Evolutionary conservation across 2,888 invertebrate genomes (phyloP), one percentile per base, ranked within the genome.

Genomic region (Cephus nigrinus): DNA sequence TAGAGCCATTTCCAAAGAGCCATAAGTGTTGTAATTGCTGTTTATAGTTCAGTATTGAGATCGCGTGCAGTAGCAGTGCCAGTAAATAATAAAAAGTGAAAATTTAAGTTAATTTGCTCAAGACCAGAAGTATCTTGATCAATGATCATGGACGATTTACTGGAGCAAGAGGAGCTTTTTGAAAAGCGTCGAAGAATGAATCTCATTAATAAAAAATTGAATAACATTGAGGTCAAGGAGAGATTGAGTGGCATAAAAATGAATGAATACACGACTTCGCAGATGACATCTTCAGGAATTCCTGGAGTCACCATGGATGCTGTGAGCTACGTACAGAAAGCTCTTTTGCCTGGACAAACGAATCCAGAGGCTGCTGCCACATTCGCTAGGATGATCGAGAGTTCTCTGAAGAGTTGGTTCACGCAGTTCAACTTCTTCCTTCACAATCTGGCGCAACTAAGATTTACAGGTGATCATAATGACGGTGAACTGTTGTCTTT

Each of bases 391-490:
- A 96, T 99, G 94, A 99, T 99, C 90, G 97, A 98, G 92, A 97
- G 97, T 87, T 98, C 98, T 73, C 93, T 98, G 80, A 97, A 97
- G 92, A 96, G 96, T 55, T 95, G 96, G 94, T 99, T 98, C 89
- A 98, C 99, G 0, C 98, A 98, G 81, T 96, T 99, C 87, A 99
- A 99, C 93, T 99, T 99, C 93, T 99, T 99, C 93, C 93, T 99
- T 75, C 99, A 99, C 93, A 98, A 98, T 92, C 92, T 99, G 89
- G 98, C 98, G 2, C 99, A 99, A 91, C 92, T 98, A 87, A 93
- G 98, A 84, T 98, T 98, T 86, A 95, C 96, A 77, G 96, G 96
- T n/a, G 98, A 98, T 83, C 97, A 97, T 87, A 94, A 94, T 82
- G 96, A 93, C 83, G 96, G 95, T 55, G 96, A 96, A 84, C 92